Evolutionary conservation across 2,888 invertebrate genomes (phyloP).

Genomic region (Bembecia ichneumoniformis): DNA sequence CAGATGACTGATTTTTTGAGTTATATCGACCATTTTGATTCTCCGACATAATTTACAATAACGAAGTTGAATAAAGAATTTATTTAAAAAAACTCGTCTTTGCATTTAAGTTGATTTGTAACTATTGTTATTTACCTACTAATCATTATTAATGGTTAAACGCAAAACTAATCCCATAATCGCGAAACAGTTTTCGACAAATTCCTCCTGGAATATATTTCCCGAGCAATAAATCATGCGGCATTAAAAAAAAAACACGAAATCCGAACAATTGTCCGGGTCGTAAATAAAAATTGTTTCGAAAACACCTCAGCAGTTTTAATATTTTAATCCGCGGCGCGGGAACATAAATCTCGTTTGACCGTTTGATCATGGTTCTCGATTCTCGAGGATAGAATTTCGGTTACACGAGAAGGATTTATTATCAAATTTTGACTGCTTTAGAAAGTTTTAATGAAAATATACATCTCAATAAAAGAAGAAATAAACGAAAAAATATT

Average conservation of each 20-base stretch:
- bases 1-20: too few relatives aligned
- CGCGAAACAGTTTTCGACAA: constrained; percentile 14
- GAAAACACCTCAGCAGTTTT: constrained; percentile 61
- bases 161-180: constrained; percentile 12
- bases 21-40: too few relatives aligned
- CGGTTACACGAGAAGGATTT: neutral
- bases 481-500: too few relatives aligned
- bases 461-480: too few relatives aligned
- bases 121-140: too few relatives aligned
- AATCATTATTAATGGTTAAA: too few relatives aligned
- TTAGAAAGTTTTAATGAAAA: too few relatives aligned
- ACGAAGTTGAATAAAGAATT: too few relatives aligned
- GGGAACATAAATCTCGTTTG: constrained; percentile 51
- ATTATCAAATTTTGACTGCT: neutral
- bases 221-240: constrained; percentile 41
- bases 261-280: constrained; percentile 41
- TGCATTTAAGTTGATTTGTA: too few relatives aligned
- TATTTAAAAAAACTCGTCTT: too few relatives aligned
- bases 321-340: constrained; percentile 53
- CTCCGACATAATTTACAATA: too few relatives aligned
- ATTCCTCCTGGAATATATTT: constrained; percentile 33
- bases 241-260: constrained; percentile 31
- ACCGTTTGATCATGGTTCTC: constrained; percentile 33
- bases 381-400: constrained; percentile 15
- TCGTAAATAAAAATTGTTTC: constrained; percentile 55